Conservation (phyloP, 2,797 vertebrate species). For the Nannoperca obscura region DNA sequence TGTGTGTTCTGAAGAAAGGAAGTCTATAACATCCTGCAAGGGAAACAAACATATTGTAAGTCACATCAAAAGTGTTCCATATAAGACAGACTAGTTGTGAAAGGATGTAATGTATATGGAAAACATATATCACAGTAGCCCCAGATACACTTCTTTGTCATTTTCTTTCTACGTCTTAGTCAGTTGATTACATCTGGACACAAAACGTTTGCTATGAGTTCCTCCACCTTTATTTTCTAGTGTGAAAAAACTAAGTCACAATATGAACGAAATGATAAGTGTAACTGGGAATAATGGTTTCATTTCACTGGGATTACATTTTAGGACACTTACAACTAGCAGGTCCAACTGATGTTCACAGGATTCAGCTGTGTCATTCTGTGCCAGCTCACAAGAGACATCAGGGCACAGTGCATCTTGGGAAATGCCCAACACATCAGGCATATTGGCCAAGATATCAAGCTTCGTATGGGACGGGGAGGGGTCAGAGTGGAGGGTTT, state of each 20-base stretch:
- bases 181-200: background rate
- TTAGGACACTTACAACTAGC: conserved; percentile 84
- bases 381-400: conserved; percentile 71
- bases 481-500: conserved; percentile 46
- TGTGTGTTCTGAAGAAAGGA: conserved; percentile 81
- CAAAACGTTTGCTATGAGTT: background rate
- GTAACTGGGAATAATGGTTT: conserved; percentile 15
- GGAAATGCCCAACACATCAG: conserved; percentile 84
- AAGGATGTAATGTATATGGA: conserved; percentile 10
- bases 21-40: conserved; percentile 86
- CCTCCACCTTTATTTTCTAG: background rate
- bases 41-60: conserved; percentile 44
- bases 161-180: background rate
- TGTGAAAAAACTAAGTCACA: conserved; percentile 6
- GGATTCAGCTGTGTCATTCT: conserved; percentile 73
- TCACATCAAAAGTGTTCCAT: background rate
- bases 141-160: conserved; percentile 15
- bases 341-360: conserved; percentile 86
- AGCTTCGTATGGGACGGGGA: conserved; percentile 82
- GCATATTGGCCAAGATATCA: conserved; percentile 89
- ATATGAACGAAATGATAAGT: background rate
- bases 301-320: background rate
- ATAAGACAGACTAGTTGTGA: background rate
- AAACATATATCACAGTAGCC: background rate
- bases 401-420: conserved; percentile 80